Evolutionary conservation across 2,113 vertebrate genomes (phyloP).

Genomic region (Lophura nycthemera): DNA sequence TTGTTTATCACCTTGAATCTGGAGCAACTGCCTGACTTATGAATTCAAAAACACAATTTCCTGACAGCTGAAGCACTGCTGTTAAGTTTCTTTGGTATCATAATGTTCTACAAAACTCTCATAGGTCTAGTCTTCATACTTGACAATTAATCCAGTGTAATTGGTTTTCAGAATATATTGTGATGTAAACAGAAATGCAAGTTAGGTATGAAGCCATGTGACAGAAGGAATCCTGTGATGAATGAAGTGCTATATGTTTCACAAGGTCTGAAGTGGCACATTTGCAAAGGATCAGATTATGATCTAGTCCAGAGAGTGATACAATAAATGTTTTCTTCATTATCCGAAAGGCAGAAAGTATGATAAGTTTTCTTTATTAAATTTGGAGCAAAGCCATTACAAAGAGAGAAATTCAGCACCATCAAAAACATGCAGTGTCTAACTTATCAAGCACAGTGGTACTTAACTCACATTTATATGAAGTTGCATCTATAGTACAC

Average conservation of each 20-base stretch:
- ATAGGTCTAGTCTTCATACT: neutral
- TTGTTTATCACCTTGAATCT: neutral
- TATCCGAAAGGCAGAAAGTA: neutral
- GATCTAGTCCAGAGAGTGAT: neutral
- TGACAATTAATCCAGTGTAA: neutral
- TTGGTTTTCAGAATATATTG: neutral
- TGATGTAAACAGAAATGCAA: neutral
- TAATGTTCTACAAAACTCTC: neutral
- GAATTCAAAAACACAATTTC: neutral
- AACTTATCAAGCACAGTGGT: neutral
- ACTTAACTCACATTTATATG: neutral
- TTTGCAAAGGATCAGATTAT: neutral
- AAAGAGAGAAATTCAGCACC: neutral
- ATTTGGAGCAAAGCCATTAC: neutral
- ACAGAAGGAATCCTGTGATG: neutral
- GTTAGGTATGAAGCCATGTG: neutral
- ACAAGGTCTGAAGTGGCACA: neutral
- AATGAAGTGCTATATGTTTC: neutral
- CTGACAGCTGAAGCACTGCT: neutral
- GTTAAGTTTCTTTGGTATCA: neutral
- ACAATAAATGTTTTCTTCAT: neutral
- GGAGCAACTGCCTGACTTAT: neutral
- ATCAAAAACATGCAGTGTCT: neutral
- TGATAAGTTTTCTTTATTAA: neutral
- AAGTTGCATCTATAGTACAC: neutral